Base-by-base conservation (phyloP, 2,113 vertebrate genomes). In the Manacus vitellinus region DNA sequence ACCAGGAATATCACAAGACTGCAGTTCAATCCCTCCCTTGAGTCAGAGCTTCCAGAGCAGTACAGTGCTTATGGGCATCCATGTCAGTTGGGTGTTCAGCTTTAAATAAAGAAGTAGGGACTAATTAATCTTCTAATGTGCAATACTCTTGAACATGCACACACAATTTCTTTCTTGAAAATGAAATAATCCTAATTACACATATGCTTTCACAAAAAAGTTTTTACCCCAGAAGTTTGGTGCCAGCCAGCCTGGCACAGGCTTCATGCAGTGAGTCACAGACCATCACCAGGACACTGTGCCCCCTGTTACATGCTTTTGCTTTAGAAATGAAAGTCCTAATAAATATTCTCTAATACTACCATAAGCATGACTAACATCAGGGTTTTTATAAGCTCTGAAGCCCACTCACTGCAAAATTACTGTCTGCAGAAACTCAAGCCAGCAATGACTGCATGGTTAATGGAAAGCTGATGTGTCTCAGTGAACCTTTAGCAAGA, bases 321-420 rank as follows among this genome's bases (percentile, higher is more conserved):
- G 7, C n/a, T 89, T 44, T 43, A 41, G 52, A 91, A 89, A 75
- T 27, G 12, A 79, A 33, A 54, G 16, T 25, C 62, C 9, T 71
- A 59, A 66, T 49, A 58, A 89, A 63, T 0, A 1, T 75, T 67
- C 59, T 74, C 72, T 46, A 70, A 46, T 27, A 17, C 58, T 25
- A n/a, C 56, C 30, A 14, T 0, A 2, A 76, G 28, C 0, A 0
- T 66, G 37, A 88, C 52, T 78, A 55, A 71, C 12, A 39, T 25
- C 56, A 73, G 31, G 23, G 25, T 76, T 88, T 66, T 77, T 8
- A 68, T 59, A 79, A 93, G 71, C n/a, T 46, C 28, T 1, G 5
- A 52, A 91, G 44, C 0, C 0, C n/a, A 75, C 31, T 54, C 0
- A 0, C 8, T 91, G 66, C 62, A 71, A 75, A 89, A 55, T 3